Percentiles rank a stretch among this genome's conserved stretches.
These are phyloP conservation scores for Eurois occulta DNA, from an alignment of 2,888 invertebrate species.

Conservation along the genomic window DNA sequence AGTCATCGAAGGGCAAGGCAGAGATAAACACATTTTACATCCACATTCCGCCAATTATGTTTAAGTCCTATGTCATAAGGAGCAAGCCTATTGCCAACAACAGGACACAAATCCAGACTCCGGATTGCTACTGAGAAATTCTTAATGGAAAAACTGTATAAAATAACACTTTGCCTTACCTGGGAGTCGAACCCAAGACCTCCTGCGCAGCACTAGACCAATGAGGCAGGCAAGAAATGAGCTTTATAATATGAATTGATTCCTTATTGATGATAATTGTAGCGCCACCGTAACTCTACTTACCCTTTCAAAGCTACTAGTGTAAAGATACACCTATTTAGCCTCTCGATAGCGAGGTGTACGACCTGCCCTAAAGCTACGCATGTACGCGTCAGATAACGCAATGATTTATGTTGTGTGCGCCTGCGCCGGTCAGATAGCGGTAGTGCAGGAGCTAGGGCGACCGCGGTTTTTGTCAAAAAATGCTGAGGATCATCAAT, in stretches of 20 bases:
- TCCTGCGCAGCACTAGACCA: neutral
- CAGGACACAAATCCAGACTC: neutral
- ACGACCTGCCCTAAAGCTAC: conserved; percentile 75
- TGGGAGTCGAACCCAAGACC: neutral
- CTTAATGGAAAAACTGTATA: neutral
- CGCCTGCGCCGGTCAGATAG: conserved; percentile 62
- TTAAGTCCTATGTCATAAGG: neutral
- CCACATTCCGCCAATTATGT: neutral
- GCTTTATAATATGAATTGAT: neutral
- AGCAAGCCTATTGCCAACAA: neutral
- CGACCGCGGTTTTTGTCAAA: neutral
- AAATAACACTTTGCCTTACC: neutral
- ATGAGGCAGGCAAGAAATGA: neutral
- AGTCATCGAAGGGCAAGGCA: neutral
- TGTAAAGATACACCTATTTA: conserved; percentile 27
- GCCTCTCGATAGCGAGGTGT: conserved; percentile 65
- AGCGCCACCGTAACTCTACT: neutral
- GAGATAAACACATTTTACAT: neutral
- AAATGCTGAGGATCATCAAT: too few relatives aligned
- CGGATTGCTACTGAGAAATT: neutral
- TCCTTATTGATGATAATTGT: neutral
- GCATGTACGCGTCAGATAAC: conserved; percentile 62
- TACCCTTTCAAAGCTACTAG: neutral
- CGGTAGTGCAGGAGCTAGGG: conserved; percentile 50
- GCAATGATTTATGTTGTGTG: conserved; percentile 66